Evolutionary conservation across 2,113 vertebrate species (phyloP).

Genomic region (Marmota flaviventris): DNA sequence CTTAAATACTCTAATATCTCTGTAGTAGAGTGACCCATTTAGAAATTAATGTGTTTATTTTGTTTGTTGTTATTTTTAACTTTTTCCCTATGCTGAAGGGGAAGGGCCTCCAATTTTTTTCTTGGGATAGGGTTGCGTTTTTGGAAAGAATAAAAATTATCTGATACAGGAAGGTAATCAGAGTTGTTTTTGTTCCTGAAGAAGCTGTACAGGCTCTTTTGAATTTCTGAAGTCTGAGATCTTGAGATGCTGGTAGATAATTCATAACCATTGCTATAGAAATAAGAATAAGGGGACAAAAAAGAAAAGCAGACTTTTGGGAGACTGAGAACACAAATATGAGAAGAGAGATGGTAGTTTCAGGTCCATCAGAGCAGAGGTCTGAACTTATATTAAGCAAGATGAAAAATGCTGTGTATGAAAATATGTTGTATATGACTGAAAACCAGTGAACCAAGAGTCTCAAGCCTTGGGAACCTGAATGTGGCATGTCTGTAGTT

Average conservation of each 20-base stretch:
- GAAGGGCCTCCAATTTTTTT: not conserved
- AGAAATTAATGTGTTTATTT: not conserved
- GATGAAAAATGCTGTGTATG: not conserved
- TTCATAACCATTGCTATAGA: not conserved
- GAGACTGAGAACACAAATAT: not conserved
- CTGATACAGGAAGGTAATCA: not conserved
- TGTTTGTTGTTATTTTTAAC: not conserved
- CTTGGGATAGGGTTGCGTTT: not conserved
- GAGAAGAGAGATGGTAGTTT: not conserved
- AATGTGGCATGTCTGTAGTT: accelerated
- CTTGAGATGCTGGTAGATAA: not conserved
- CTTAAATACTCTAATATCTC: not conserved
- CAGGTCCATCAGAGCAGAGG: not conserved
- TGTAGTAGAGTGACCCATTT: slow-evolving; percentile 30
- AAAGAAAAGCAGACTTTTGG: not conserved
- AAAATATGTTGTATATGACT: not conserved
- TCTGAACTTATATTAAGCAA: not conserved
- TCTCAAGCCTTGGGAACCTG: not conserved
- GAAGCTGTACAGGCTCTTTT: not conserved
- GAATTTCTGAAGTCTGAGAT: not conserved
- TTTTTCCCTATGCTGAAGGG: not conserved
- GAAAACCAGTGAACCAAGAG: not conserved
- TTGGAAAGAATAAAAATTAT: slow-evolving; percentile 37
- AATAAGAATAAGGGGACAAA: not conserved
- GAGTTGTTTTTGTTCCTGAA: not conserved